Evolutionary conservation across 2,888 invertebrate genomes (phyloP).

Genomic region (Tiphia femorata): DNA sequence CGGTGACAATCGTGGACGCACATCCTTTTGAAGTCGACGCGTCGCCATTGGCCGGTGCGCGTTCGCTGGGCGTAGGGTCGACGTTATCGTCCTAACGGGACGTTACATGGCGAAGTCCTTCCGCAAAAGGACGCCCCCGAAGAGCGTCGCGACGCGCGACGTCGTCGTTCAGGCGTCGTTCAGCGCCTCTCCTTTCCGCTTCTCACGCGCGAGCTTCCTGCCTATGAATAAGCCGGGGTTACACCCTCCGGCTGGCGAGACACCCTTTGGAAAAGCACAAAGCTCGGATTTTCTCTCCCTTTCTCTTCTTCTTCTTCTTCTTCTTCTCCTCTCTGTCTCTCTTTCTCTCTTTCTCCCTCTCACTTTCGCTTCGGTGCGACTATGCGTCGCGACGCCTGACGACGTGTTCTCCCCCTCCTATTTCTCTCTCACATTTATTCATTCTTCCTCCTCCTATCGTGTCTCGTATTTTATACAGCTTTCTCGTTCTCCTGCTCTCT

Average conservation of each 20-base stretch:
- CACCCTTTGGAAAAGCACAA: constrained; percentile 53
- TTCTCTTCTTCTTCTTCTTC: no score
- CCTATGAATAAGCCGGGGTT: constrained; percentile 65
- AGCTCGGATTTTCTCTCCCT: constrained; percentile 18
- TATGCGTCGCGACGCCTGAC: neutral
- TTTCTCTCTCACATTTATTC: no score
- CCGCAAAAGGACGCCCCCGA: constrained; percentile 35
- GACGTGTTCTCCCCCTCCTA: neutral
- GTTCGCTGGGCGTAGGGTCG: constrained; percentile 30
- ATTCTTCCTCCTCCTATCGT: neutral
- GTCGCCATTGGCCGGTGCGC: no score
- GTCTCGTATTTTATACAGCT: neutral
- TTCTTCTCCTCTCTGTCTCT: constrained; percentile 19
- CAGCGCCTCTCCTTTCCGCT: constrained; percentile 56
- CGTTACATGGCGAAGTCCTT: constrained; percentile 26
- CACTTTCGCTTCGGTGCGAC: constrained; percentile 9
- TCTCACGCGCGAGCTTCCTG: constrained; percentile 63
- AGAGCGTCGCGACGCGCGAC: constrained; percentile 40
- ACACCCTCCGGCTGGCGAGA: constrained; percentile 62
- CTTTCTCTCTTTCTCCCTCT: constrained; percentile 10
- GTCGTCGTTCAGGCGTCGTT: no score
- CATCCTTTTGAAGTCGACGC: constrained; percentile 20
- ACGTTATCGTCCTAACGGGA: constrained; percentile 41
- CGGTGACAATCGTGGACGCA: constrained; percentile 20
- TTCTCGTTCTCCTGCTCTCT: neutral